phyloP scores from a whole-genome alignment of 2,113 vertebrate genomes.

The Ceyx melanurus region DNA sequence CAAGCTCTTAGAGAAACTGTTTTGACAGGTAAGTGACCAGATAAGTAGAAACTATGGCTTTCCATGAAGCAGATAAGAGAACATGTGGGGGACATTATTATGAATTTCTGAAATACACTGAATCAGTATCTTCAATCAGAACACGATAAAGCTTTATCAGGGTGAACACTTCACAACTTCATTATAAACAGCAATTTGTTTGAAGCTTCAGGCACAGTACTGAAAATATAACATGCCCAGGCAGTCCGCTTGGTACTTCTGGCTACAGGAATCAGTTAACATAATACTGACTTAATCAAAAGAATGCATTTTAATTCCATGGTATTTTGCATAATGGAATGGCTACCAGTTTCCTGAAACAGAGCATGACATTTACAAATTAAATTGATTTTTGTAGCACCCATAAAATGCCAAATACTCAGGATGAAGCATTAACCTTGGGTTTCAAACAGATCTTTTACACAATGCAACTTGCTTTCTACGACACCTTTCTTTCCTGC shows the following conservation, averaged over 20 bases:
- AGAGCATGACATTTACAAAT: not conserved
- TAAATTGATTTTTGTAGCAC: constrained; percentile 24
- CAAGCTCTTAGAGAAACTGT: not conserved
- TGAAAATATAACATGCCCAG: not conserved
- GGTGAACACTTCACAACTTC: constrained; percentile 25
- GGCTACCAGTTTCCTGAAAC: not conserved
- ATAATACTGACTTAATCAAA: not conserved
- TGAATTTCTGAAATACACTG: constrained; percentile 15
- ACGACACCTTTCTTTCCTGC: not conserved
- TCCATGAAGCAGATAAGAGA: constrained; percentile 11
- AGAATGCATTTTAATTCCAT: constrained; percentile 15
- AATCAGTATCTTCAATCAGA: constrained; percentile 32
- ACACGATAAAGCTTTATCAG: constrained; percentile 37
- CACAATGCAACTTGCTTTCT: not conserved
- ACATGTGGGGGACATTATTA: not conserved
- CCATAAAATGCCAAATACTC: not conserved
- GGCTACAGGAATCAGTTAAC: constrained; percentile 4
- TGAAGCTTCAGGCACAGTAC: not conserved
- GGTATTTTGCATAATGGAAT: not conserved
- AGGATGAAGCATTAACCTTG: not conserved
- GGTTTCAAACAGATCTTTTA: constrained; percentile 11
- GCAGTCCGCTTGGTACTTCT: not conserved
- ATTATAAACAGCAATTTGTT: constrained; percentile 42
- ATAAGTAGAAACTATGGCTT: constrained; percentile 1
- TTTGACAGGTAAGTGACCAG: constrained; percentile 14